Evolutionary conservation across 2,888 invertebrate genomes (phyloP), one percentile per base, ranked within the genome.

Genomic region (Melangyna quadrimaculata): DNA sequence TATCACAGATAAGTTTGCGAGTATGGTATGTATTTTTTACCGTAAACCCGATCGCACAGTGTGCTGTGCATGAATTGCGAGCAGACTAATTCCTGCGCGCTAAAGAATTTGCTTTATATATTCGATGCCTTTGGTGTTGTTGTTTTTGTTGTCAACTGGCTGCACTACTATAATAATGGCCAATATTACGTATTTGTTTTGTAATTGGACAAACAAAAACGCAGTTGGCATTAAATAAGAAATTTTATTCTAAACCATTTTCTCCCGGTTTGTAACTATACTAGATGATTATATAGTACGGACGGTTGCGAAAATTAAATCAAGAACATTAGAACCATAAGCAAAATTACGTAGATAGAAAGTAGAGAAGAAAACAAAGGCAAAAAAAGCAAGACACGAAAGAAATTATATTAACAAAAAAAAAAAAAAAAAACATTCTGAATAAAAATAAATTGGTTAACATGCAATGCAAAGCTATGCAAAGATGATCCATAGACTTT

Each of bases 211-310:
- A 24, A 59, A 65, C 69, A 63, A 72, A 8, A 84, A 79, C 79
- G 84, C 75, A 84, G 84, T 84, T 84, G 84, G 84, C 84, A 84
- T 79, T 75, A 79, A 77, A 45, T 69, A 59, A 61, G 29, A 79
- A 29, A 65, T 65, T 65, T 45, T 65, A 45, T 65, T 43, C 43
- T 65, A 7, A 73, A 63, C 24, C 45, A 73, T 57, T 70, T 65
- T 57, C 40, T 59, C 82, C 82, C 78, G 61, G 69, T n/a, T 51
- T 40, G n/a, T 22, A 19, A 22, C 32, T 27, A 19, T 19, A 61
- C 27, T 12, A 51, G 22, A 12, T 10, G 27, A 22, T 19, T 69
- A 35, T 12, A 51, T 17, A 29, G 37, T 8, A n/a, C 17, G n/a
- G 29, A n/a, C 19, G 53, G 19, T 65, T 45, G 55, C 55, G 40